A percentile compares a stretch with the other conserved stretches of the same genome.
phyloP scores from a whole-genome alignment of 2,888 invertebrate species.

The Abrostola triplasia region DNA sequence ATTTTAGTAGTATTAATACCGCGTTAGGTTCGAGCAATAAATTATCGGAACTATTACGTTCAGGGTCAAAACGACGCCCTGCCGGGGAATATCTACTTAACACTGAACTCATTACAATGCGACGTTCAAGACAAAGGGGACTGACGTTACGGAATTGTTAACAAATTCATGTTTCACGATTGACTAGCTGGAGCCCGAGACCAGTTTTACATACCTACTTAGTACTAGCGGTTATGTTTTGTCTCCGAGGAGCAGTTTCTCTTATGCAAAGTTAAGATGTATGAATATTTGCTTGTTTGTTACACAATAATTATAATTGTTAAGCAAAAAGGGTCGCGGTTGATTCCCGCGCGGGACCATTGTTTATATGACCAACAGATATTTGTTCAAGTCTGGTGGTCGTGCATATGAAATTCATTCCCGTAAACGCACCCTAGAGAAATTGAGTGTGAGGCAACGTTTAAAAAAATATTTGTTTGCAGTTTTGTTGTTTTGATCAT shows the following conservation, averaged over 20 bases:
- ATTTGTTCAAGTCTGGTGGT: not conserved
- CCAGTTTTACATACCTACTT: not conserved
- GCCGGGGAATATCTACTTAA: slow-evolving; percentile 34
- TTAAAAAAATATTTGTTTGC: not conserved
- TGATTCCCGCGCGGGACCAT: not conserved
- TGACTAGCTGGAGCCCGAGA: slow-evolving; percentile 13
- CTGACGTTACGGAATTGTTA: slow-evolving; percentile 40
- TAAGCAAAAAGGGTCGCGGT: not conserved
- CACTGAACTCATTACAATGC: slow-evolving; percentile 49
- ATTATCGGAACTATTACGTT: slow-evolving; percentile 45
- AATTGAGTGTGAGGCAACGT: not conserved
- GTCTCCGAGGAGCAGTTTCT: not conserved
- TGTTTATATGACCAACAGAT: not conserved
- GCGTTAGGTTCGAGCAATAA: slow-evolving; percentile 42
- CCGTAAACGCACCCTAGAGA: not conserved
- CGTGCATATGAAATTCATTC: not conserved
- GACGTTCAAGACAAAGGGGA: slow-evolving; percentile 44
- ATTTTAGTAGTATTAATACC: slow-evolving; percentile 33
- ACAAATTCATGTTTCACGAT: slow-evolving; percentile 42
- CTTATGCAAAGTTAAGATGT: not conserved
- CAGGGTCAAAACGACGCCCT: slow-evolving; percentile 23
- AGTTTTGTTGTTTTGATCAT: too few species aligned
- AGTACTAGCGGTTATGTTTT: not conserved
- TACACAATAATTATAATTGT: not conserved
- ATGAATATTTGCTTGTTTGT: not conserved